phyloP scores from a whole-genome alignment of 1,140 invertebrate species.

The Dendroctonus ponderosae region DNA sequence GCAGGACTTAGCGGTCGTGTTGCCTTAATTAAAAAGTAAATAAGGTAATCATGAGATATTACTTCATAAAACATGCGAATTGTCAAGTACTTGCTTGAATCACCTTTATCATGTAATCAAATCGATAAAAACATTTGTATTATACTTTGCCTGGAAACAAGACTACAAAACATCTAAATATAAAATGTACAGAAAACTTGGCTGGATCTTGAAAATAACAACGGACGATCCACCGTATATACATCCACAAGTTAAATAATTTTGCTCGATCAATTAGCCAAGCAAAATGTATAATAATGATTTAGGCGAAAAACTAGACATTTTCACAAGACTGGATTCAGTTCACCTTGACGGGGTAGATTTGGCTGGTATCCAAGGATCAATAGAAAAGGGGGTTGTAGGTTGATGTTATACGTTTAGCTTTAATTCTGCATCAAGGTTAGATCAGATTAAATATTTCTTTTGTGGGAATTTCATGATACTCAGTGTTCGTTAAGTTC shows the following conservation, averaged over 20 bases:
- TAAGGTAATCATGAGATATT: no score
- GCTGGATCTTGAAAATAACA: constrained; percentile 24
- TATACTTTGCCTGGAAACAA: constrained; percentile 23
- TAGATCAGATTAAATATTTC: no score
- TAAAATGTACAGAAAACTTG: constrained; percentile 18
- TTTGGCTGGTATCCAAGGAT: background rate
- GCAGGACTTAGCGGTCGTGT: no score
- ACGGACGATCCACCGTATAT: constrained; percentile 7
- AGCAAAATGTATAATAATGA: no score
- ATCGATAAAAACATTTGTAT: constrained; percentile 1
- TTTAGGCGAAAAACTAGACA: no score
- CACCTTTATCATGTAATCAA: constrained; percentile 3
- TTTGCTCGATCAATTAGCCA: no score
- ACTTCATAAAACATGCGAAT: no score
- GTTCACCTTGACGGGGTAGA: background rate
- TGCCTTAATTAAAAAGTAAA: no score
- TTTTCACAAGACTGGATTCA: no score
- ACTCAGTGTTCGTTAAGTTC: no score
- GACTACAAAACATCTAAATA: constrained; percentile 18
- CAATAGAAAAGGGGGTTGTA: constrained; percentile 1
- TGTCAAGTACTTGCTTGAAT: background rate
- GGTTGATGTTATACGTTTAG: background rate
- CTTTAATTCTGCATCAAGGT: no score
- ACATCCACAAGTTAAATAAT: background rate
- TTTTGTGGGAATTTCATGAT: no score